These are phyloP conservation scores for Rhea americana DNA, from an alignment of 2,113 vertebrate genomes.

Conservation along the genomic window DNA sequence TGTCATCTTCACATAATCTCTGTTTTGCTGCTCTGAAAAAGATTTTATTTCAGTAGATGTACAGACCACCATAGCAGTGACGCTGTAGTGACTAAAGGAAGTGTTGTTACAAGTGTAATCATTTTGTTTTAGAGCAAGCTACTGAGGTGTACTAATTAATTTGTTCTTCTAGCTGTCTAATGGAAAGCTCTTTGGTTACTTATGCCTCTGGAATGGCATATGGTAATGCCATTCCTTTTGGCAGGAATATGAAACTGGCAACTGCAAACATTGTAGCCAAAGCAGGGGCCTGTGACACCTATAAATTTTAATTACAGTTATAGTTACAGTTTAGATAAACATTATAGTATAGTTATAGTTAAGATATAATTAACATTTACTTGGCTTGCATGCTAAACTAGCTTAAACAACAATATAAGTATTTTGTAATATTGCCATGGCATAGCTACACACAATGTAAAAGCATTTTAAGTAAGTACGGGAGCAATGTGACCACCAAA, in stretches of 20 bases:
- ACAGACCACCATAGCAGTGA: neutral
- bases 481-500: neutral
- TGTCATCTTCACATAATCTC: slow-evolving; percentile 6
- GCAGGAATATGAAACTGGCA: neutral
- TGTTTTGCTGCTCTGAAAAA: slow-evolving; percentile 33
- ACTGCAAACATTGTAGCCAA: neutral
- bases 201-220: neutral
- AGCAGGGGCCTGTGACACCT: neutral
- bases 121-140: neutral
- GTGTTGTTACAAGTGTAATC: neutral
- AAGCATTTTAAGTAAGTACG: neutral
- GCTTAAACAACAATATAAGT: neutral
- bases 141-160: neutral
- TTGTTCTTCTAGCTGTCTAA: neutral
- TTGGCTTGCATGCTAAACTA: neutral
- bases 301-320: neutral
- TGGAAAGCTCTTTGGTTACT: neutral
- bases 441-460: neutral
- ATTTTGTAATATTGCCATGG: neutral
- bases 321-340: neutral
- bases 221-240: too few species aligned
- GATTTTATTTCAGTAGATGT: slow-evolving; percentile 20
- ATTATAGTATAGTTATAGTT: neutral
- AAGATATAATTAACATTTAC: neutral
- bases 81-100: neutral